These are phyloP conservation scores for Eilema sororculum DNA, from an alignment of 2,888 invertebrate species.

Conservation along the genomic window DNA sequence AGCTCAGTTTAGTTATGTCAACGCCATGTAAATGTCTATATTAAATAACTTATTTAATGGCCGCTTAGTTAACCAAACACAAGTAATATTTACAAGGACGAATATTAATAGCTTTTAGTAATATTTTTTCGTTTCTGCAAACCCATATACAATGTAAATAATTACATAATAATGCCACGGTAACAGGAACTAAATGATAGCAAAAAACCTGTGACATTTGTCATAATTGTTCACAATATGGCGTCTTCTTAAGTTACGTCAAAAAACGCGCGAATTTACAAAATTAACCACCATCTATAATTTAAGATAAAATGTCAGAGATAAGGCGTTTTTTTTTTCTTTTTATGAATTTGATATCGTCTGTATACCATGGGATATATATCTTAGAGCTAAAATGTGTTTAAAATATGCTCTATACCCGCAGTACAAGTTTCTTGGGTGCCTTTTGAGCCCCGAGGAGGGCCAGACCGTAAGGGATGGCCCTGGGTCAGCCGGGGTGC, in stretches of 20 bases:
- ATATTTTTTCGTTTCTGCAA: conserved; percentile 17
- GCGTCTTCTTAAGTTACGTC: conserved; percentile 43
- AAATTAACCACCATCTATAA: conserved; percentile 31
- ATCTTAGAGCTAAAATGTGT: too few relatives aligned
- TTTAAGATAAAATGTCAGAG: conserved; percentile 46
- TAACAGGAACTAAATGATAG: conserved; percentile 30
- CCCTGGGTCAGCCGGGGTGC: too few relatives aligned
- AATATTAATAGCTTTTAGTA: conserved; percentile 18
- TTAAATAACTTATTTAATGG: conserved; percentile 18
- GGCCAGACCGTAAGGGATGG: too few relatives aligned
- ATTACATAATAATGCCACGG: conserved; percentile 17
- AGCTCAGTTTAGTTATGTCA: conserved; percentile 19
- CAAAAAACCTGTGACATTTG: conserved; percentile 32
- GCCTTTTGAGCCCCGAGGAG: too few relatives aligned
- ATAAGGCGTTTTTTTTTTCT: conserved; percentile 26
- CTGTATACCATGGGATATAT: too few relatives aligned
- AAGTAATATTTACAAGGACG: conserved; percentile 14
- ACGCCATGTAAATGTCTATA: conserved; percentile 3
- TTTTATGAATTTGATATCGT: conserved; percentile 7
- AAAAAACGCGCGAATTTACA: conserved; percentile 24
- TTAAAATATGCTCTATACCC: too few relatives aligned
- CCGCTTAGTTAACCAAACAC: conserved; percentile 13
- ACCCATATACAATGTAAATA: conserved; percentile 9
- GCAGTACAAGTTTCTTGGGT: neutral
- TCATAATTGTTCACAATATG: conserved; percentile 27